phyloP scores from a whole-genome alignment of 1,140 invertebrate genomes.

The Cyclina sinensis region DNA sequence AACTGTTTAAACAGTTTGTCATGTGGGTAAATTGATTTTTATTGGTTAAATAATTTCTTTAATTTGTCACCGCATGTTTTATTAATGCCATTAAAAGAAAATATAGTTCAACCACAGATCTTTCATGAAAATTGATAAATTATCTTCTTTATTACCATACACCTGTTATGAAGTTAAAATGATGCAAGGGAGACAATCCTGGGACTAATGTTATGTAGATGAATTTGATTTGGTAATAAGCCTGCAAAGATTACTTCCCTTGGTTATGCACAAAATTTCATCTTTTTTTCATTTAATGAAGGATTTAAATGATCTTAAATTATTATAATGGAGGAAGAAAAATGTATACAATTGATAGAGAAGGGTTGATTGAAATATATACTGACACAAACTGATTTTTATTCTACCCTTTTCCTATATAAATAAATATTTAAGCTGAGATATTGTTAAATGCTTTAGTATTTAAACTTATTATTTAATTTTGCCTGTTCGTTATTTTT shows the following conservation, averaged over 20 bases:
- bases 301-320: too few species aligned
- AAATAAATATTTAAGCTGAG: too few species aligned
- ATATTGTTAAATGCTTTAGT: too few species aligned
- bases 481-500: too few species aligned
- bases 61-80: constrained; percentile 10
- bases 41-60: neutral
- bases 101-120: neutral
- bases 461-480: too few species aligned
- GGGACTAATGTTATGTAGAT: neutral
- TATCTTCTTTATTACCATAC: neutral
- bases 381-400: too few species aligned
- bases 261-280: neutral
- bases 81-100: neutral
- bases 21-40: neutral
- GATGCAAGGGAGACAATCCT: constrained; percentile 12
- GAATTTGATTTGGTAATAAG: neutral
- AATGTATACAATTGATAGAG: too few species aligned
- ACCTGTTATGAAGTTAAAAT: neutral
- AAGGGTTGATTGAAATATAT: too few species aligned
- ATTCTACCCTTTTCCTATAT: too few species aligned
- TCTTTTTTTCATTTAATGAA: too few species aligned
- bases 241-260: constrained; percentile 27
- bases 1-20: neutral
- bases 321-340: too few species aligned
- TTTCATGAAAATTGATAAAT: constrained; percentile 3